A percentile compares a stretch with the other conserved stretches of the same genome.
Evolutionary conservation across 2,888 invertebrate genomes (phyloP).

Genomic region (Gymnoscelis rufifasciata): DNA sequence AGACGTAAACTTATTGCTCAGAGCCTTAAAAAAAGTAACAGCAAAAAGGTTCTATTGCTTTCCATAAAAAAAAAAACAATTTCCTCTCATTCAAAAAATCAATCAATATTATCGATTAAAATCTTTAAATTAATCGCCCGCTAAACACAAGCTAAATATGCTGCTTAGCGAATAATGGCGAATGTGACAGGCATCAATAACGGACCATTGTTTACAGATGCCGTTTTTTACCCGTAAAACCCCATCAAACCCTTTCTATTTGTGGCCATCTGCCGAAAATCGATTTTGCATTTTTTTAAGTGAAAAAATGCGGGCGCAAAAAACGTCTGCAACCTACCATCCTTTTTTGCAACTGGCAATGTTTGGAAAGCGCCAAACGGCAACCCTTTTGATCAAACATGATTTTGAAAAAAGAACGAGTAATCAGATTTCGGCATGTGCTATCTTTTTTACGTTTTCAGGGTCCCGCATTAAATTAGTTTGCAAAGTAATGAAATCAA

Average conservation of each 20-base stretch:
- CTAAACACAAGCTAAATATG: constrained; percentile 30
- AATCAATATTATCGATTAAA: constrained; percentile 13
- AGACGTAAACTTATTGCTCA: too few species aligned
- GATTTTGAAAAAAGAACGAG: constrained; percentile 33
- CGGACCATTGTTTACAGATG: constrained; percentile 68
- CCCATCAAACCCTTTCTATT: constrained; percentile 73
- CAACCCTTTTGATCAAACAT: constrained; percentile 75
- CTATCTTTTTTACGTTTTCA: constrained; percentile 52
- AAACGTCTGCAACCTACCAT: constrained; percentile 46
- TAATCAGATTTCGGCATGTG: constrained; percentile 79
- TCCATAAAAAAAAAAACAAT: constrained; percentile 8
- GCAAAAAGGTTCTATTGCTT: constrained; percentile 8
- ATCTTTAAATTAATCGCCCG: constrained; percentile 16
- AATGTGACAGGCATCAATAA: constrained; percentile 68
- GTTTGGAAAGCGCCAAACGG: constrained; percentile 52
- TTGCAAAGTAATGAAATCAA: not conserved
- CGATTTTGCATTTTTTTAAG: constrained; percentile 72
- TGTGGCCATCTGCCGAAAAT: constrained; percentile 76
- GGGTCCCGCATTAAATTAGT: constrained; percentile 5
- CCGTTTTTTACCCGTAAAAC: constrained; percentile 57
- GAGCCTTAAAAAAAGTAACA: constrained; percentile 2
- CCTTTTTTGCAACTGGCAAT: constrained; percentile 55
- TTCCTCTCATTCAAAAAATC: constrained; percentile 8
- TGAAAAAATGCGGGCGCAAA: constrained; percentile 70
- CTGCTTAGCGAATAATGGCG: constrained; percentile 61